phyloP scores from a whole-genome alignment of 2,113 vertebrate species.

The Pantherophis guttatus region DNA sequence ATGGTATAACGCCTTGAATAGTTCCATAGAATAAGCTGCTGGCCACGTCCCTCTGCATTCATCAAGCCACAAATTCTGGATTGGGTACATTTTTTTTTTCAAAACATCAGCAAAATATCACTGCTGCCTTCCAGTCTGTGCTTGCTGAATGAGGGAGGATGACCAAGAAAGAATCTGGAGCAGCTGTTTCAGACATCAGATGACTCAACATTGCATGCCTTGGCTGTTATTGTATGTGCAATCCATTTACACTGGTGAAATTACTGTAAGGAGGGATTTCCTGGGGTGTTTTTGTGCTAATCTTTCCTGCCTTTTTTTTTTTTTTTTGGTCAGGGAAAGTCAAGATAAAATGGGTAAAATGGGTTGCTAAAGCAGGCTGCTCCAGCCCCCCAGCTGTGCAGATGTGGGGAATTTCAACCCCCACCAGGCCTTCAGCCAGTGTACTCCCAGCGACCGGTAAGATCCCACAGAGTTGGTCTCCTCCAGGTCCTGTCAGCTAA shows the following conservation, averaged over 20 bases:
- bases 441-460: neutral
- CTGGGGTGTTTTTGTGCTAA: neutral
- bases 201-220: neutral
- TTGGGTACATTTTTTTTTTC: slow-evolving; percentile 7
- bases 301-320: neutral
- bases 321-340: neutral
- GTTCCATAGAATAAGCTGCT: neutral
- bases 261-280: neutral
- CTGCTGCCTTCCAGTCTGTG: slow-evolving; percentile 3
- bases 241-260: neutral
- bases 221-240: neutral
- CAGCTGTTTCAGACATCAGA: slow-evolving; percentile 1
- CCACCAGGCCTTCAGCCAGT: neutral
- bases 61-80: neutral
- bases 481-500: no score
- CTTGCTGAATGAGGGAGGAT: slow-evolving; percentile 8
- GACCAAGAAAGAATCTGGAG: neutral
- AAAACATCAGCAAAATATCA: slow-evolving; percentile 1
- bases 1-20: neutral
- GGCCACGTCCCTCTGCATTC: slow-evolving; percentile 5
- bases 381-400: neutral
- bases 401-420: neutral
- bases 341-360: neutral
- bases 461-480: no score
- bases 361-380: neutral